A percentile compares a stretch with the other conserved stretches of the same genome.
These are phyloP conservation scores for Lydus trimaculatus DNA, from an alignment of 2,888 invertebrate genomes.

Conservation along the genomic window DNA sequence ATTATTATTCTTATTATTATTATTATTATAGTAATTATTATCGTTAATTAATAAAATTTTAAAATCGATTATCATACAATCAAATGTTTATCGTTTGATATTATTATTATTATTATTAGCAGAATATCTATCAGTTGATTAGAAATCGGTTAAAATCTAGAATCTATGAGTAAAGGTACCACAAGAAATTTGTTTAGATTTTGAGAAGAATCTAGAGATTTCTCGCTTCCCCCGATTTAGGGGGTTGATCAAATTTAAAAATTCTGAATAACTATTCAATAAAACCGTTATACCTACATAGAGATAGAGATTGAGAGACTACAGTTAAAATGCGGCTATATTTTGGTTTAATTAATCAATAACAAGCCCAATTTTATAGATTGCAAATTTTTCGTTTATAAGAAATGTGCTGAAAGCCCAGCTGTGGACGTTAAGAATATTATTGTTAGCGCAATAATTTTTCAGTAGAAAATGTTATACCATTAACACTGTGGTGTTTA, in stretches of 20 bases:
- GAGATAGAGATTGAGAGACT: too few species aligned
- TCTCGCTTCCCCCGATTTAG: neutral
- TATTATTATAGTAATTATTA: neutral
- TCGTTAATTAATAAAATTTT: neutral
- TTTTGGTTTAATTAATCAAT: too few species aligned
- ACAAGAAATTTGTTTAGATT: conserved; percentile 7
- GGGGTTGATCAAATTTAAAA: too few species aligned
- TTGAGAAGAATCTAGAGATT: conserved; percentile 17
- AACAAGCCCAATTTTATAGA: too few species aligned
- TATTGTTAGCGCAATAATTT: conserved; percentile 27
- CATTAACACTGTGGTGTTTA: conserved; percentile 24
- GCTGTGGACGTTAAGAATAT: conserved; percentile 19
- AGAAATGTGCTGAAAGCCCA: neutral
- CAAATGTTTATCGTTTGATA: neutral
- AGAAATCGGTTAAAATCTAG: conserved; percentile 1
- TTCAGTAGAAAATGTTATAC: conserved; percentile 21
- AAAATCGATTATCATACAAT: neutral
- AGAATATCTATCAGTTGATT: conserved; percentile 9
- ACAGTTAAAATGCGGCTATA: too few species aligned
- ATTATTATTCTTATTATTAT: neutral
- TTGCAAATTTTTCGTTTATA: too few species aligned
- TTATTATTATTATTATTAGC: neutral
- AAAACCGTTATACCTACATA: too few species aligned
- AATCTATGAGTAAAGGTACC: conserved; percentile 13
- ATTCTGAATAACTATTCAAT: conserved; percentile 1